phyloP scores from a whole-genome alignment of 2,888 invertebrate genomes.

The Eupithecia insigniata region DNA sequence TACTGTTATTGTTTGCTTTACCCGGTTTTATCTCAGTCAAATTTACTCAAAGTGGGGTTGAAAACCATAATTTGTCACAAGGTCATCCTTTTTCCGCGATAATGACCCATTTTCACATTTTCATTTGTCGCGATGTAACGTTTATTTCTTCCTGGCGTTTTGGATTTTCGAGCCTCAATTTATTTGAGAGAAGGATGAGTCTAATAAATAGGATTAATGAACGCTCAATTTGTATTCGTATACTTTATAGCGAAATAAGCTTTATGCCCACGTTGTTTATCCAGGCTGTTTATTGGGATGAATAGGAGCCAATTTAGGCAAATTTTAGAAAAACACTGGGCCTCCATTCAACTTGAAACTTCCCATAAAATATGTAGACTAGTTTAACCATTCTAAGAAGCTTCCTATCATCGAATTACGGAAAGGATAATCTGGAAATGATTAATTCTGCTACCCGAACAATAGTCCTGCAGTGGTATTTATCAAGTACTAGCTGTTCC shows the following conservation, averaged over 20 bases:
- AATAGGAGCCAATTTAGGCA: constrained; percentile 2
- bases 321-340: not conserved
- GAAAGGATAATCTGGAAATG: constrained; percentile 40
- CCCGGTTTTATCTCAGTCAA: constrained; percentile 43
- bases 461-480: constrained; percentile 44
- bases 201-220: constrained; percentile 40
- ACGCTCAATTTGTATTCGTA: constrained; percentile 35
- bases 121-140: constrained; percentile 27
- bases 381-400: constrained; percentile 12
- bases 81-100: constrained; percentile 39
- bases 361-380: not conserved
- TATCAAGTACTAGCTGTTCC: no score
- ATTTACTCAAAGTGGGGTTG: constrained; percentile 41
- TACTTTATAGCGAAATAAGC: constrained; percentile 24
- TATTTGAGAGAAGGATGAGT: constrained; percentile 34
- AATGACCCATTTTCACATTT: constrained; percentile 36
- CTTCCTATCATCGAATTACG: constrained; percentile 24
- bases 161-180: constrained; percentile 25
- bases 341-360: not conserved
- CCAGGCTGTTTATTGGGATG: constrained; percentile 13
- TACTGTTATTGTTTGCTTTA: constrained; percentile 46
- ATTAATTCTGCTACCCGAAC: constrained; percentile 42
- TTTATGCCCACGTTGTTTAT: constrained; percentile 20
- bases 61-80: constrained; percentile 33
- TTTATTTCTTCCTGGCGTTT: constrained; percentile 24